Percentiles rank a stretch among this genome's conserved stretches.
Evolutionary conservation across 2,113 vertebrate species (phyloP).

Genomic region (Ivindomyrus marchei): DNA sequence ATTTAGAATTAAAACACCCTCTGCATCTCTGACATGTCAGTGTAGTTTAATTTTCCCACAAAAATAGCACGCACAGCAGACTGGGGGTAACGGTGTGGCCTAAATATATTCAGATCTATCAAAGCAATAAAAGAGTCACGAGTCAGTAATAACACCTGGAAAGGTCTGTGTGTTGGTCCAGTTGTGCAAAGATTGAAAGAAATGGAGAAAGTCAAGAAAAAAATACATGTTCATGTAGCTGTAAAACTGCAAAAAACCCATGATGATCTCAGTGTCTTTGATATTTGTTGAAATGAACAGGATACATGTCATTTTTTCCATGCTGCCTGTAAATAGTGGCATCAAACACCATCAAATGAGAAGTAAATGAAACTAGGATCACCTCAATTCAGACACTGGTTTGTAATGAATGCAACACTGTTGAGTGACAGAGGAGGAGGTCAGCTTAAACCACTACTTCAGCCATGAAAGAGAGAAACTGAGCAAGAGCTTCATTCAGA

Average conservation of each 20-base stretch:
- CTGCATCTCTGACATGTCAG: background rate
- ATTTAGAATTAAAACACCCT: background rate
- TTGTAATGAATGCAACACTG: background rate
- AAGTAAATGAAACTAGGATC: background rate
- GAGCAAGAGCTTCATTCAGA: background rate
- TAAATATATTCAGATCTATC: background rate
- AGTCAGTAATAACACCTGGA: background rate
- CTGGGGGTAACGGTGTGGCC: background rate
- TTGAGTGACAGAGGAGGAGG: background rate
- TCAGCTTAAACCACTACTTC: background rate
- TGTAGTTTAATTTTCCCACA: background rate
- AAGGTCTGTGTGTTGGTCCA: background rate
- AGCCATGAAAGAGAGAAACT: background rate
- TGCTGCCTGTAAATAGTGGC: background rate
- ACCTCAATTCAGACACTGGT: background rate
- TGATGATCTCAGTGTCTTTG: background rate
- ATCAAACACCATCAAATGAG: background rate
- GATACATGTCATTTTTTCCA: background rate
- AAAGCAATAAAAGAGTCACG: background rate
- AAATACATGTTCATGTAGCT: background rate
- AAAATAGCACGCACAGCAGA: background rate
- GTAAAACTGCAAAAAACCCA: background rate
- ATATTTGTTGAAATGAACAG: background rate
- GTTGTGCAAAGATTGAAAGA: background rate
- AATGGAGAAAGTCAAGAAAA: background rate